Percentiles rank a stretch among this genome's conserved stretches.
Conservation (phyloP, 2,888 invertebrate species). For the Leptothorax acervorum region DNA sequence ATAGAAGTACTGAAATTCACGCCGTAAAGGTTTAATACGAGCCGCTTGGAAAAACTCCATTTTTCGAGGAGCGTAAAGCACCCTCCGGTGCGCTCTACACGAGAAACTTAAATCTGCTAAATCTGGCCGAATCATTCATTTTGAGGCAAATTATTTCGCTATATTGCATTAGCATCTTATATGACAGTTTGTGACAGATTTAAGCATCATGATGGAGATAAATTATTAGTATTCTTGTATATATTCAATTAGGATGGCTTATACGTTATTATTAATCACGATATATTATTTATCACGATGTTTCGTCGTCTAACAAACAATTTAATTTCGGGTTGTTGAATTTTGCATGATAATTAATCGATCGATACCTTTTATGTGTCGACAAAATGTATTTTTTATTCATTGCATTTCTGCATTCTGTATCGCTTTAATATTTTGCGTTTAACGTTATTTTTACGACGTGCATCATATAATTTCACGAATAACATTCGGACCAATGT, state of each 20-base stretch:
- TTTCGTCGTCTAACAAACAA: not conserved
- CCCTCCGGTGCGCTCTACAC: not conserved
- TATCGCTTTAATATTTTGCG: slow-evolving; percentile 30
- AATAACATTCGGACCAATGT: slow-evolving; percentile 10
- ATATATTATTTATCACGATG: too few species aligned
- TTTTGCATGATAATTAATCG: slow-evolving; percentile 12
- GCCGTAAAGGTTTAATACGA: slow-evolving; percentile 44
- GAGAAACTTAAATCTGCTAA: slow-evolving; percentile 13
- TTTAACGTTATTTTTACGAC: slow-evolving; percentile 32
- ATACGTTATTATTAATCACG: slow-evolving; percentile 10
- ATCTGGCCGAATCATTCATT: slow-evolving; percentile 46
- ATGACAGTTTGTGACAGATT: slow-evolving; percentile 10
- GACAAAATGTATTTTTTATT: slow-evolving; percentile 15
- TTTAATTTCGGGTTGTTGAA: slow-evolving; percentile 9
- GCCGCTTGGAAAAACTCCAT: slow-evolving; percentile 39
- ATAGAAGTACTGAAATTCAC: slow-evolving; percentile 32
- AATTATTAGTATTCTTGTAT: slow-evolving; percentile 30
- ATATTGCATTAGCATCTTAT: slow-evolving; percentile 18
- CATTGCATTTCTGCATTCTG: not conserved
- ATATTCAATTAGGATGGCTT: slow-evolving; percentile 6
- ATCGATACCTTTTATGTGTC: not conserved
- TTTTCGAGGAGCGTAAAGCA: slow-evolving; percentile 19
- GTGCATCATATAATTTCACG: slow-evolving; percentile 40
- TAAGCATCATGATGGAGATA: slow-evolving; percentile 2
- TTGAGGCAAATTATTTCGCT: slow-evolving; percentile 31